Conservation (phyloP, 2,888 invertebrate species). For the Lydus trimaculatus region DNA sequence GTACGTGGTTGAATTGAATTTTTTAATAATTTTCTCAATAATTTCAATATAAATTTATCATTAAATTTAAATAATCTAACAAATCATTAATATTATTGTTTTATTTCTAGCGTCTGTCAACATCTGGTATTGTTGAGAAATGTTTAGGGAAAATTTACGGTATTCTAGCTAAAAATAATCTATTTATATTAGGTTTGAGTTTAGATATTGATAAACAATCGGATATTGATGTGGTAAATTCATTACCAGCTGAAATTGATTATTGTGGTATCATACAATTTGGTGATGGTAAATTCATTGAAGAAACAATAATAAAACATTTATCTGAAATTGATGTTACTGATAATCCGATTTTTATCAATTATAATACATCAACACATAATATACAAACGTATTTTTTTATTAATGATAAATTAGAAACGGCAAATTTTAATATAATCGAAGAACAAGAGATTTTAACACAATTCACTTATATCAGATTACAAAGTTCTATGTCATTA, state of each 20-base stretch:
- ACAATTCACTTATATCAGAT: constrained; percentile 74
- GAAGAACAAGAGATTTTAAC: constrained; percentile 69
- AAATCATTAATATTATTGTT: constrained; percentile 16
- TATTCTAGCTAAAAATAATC: constrained; percentile 74
- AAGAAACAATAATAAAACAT: constrained; percentile 69
- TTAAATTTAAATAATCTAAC: background rate
- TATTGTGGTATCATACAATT: constrained; percentile 77
- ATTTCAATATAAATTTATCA: constrained; percentile 14
- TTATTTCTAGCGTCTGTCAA: constrained; percentile 69
- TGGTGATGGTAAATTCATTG: constrained; percentile 67
- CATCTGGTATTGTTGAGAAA: constrained; percentile 64
- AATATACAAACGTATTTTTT: constrained; percentile 72
- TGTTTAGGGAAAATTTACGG: constrained; percentile 78
- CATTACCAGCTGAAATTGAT: constrained; percentile 79
- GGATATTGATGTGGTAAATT: constrained; percentile 60
- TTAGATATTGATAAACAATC: constrained; percentile 67
- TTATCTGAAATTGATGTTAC: constrained; percentile 77
- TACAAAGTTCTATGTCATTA: constrained; percentile 71
- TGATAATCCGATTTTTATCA: constrained; percentile 77
- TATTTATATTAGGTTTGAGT: constrained; percentile 74
- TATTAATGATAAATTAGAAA: constrained; percentile 75
- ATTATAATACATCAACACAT: constrained; percentile 63
- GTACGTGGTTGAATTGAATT: constrained; percentile 60
- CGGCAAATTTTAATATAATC: constrained; percentile 70
- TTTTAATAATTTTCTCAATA: background rate